Conservation (phyloP, 2,113 vertebrate species). For the Thunnus thynnus region DNA sequence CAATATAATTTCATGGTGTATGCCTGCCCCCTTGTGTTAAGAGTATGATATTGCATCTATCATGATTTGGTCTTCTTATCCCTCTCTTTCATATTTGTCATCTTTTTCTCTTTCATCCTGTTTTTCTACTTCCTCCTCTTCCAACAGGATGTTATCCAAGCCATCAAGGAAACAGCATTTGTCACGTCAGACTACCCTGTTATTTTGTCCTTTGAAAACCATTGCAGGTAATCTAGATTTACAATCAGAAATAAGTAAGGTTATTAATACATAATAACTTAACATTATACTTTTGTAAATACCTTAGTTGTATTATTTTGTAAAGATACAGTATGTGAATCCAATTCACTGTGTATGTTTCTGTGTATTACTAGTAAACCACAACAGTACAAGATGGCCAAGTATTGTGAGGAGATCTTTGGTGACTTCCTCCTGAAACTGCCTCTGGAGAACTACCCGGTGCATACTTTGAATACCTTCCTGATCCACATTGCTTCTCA, state of each 20-base stretch:
- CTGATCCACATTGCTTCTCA: not conserved
- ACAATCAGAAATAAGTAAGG: not conserved
- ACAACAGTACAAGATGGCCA: constrained; percentile 99
- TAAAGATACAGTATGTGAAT: not conserved
- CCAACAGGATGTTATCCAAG: constrained; percentile 95
- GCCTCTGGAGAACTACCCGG: constrained; percentile 92
- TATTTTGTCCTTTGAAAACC: constrained; percentile 99
- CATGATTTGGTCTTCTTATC: not conserved
- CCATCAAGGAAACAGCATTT: constrained; percentile 98
- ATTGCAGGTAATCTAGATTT: constrained; percentile 91
- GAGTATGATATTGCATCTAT: constrained; percentile 5
- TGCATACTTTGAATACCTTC: constrained; percentile 75
- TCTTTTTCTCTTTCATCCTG: not conserved
- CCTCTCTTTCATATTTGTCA: not conserved
- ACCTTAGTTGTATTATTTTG: not conserved
- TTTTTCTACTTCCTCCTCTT: not conserved
- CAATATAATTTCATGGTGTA: not conserved
- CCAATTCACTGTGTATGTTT: not conserved
- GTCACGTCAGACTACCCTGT: constrained; percentile 96
- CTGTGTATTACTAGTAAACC: constrained; percentile 89
- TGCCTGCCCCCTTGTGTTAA: constrained; percentile 58
- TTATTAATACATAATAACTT: not conserved
- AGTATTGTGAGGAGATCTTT: constrained; percentile 98
- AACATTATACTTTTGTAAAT: not conserved
- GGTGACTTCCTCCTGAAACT: constrained; percentile 96